Evolutionary conservation across 2,888 invertebrate genomes (phyloP), one percentile per base, ranked within the genome.

Genomic region (Invenusta paracnida): DNA sequence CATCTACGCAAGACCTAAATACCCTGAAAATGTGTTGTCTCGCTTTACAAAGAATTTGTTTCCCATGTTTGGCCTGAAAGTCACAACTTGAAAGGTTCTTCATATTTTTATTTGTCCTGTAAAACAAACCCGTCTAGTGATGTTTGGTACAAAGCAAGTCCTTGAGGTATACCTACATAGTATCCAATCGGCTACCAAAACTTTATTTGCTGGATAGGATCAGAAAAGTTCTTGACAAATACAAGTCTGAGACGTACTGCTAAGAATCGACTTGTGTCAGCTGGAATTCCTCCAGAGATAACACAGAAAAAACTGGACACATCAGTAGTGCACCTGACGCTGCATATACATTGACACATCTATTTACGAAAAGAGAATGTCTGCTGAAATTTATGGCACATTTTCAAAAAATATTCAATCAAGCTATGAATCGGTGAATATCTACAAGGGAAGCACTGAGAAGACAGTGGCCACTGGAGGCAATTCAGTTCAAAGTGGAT

Each of bases 101-200:
- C 11, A 25, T 23, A 23, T 25, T 79, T 79, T 79, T 79, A 79
- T 79, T n/a, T 79, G 28, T 2, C 5, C 2, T 79, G 79, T 27
- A 79, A 25, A n/a, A 79, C 28, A n/a, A n/a, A 79, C n/a, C n/a
- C 5, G 2, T 5, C 2, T 11, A 27, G 79, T 27, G 5, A 23
- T n/a, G n/a, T 79, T 23, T 79, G 79, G 79, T 79, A 79, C 79
- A 79, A 79, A 79, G n/a, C 5, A 2, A 25, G 25, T 79, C 79
- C 5, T 11, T n/a, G 23, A 2, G 79, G 79, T 2, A n/a, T 79
- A 11, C 79, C 2, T 27, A 2, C n/a, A n/a, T n/a, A n/a, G n/a
- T n/a, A n/a, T n/a, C n/a, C n/a, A n/a, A n/a, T n/a, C n/a, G n/a
- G n/a, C n/a, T n/a, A n/a, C n/a, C n/a, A n/a, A n/a, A n/a, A n/a